Evolutionary conservation across 2,888 invertebrate genomes (phyloP).

Genomic region (Rhopalosiphum nymphaeae): DNA sequence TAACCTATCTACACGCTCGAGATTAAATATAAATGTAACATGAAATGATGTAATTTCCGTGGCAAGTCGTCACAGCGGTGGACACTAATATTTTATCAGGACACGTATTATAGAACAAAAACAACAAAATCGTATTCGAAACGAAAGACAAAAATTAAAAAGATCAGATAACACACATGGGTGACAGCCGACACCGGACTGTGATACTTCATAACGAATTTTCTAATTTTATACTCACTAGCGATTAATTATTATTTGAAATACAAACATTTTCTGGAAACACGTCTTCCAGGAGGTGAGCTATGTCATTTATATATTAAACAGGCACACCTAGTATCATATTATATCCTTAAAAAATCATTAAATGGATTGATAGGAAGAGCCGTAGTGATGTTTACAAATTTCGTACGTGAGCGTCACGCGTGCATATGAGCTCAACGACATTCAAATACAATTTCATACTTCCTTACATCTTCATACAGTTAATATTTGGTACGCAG

Average conservation of each 20-base stretch:
- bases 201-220: slow-evolving; percentile 28
- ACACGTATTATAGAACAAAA: neutral
- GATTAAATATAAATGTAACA: slow-evolving; percentile 60
- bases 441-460: slow-evolving; percentile 41
- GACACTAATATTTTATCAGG: slow-evolving; percentile 17
- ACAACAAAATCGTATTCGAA: neutral
- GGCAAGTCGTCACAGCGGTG: slow-evolving; percentile 50
- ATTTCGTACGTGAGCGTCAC: neutral
- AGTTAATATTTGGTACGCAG: neutral
- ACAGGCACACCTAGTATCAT: neutral
- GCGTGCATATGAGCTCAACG: neutral
- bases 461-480: slow-evolving; percentile 27
- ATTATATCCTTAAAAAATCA: neutral
- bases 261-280: neutral
- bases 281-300: neutral
- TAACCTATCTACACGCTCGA: slow-evolving; percentile 25
- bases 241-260: neutral
- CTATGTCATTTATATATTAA: neutral
- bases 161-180: slow-evolving; percentile 12
- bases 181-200: neutral
- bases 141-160: slow-evolving; percentile 26
- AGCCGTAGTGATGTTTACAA: neutral
- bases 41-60: slow-evolving; percentile 56
- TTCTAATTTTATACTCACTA: neutral
- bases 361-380: neutral